phyloP scores from a whole-genome alignment of 64 coral and sea anemone species.

The Dendrophyllia cribrosa region DNA sequence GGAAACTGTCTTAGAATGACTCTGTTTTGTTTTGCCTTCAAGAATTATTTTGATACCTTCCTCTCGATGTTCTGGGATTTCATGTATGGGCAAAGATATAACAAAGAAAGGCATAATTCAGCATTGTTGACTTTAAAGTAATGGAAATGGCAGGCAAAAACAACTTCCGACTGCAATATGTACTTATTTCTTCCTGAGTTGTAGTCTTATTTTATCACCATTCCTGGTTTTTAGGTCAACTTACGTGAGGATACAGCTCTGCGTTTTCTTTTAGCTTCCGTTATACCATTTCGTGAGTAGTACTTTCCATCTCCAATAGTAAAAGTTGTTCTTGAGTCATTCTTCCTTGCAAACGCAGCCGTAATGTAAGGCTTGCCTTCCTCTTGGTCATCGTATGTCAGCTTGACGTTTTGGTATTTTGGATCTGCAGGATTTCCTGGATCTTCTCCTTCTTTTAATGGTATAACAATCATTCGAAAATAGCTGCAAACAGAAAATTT shows the following conservation, averaged over 20 bases:
- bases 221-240: not conserved
- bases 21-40: too few relatives aligned
- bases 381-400: not conserved
- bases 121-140: too few relatives aligned
- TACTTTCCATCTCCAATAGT: constrained; percentile 27
- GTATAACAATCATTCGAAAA: not conserved
- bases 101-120: too few relatives aligned
- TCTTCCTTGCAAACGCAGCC: not conserved
- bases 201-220: too few relatives aligned
- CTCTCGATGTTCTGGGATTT: too few relatives aligned
- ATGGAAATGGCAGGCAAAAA: too few relatives aligned
- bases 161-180: too few relatives aligned
- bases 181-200: too few relatives aligned
- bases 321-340: not conserved
- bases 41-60: too few relatives aligned
- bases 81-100: too few relatives aligned
- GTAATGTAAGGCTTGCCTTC: constrained; percentile 14
- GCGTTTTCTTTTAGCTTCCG: not conserved
- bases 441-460: not conserved
- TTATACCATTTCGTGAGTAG: not conserved
- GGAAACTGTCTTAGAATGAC: too few relatives aligned
- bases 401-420: not conserved
- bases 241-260: not conserved
- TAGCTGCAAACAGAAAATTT: not conserved
- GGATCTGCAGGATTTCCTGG: not conserved